phyloP scores from a whole-genome alignment of 2,113 vertebrate species.

The Chlorodrepanis virens region DNA sequence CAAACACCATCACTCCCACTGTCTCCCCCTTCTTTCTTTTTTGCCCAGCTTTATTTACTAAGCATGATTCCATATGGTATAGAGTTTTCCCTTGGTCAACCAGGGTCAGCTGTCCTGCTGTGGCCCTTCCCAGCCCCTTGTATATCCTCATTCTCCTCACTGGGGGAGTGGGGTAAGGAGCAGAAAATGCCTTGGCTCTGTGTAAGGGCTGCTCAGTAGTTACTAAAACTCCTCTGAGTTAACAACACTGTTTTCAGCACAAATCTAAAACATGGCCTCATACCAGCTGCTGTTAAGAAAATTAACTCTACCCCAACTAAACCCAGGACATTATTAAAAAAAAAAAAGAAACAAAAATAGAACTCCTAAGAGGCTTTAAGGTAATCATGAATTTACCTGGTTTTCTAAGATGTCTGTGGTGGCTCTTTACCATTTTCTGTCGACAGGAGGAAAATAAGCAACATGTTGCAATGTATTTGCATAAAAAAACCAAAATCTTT shows the following conservation, averaged over 20 bases:
- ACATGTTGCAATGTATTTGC: background rate
- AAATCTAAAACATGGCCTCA: background rate
- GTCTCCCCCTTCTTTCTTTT: background rate
- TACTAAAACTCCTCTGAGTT: background rate
- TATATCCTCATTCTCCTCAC: fast-evolving
- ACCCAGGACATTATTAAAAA: fast-evolving
- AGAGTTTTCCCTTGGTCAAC: background rate
- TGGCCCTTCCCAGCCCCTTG: background rate
- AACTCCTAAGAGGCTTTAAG: background rate
- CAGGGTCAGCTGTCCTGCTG: background rate
- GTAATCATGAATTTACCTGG: background rate
- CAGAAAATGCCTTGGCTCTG: background rate
- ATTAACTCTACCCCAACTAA: background rate
- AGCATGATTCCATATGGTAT: fast-evolving
- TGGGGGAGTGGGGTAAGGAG: fast-evolving
- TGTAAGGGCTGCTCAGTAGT: background rate
- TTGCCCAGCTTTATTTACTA: background rate
- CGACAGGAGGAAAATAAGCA: background rate
- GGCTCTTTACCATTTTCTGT: background rate
- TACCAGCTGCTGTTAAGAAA: background rate
- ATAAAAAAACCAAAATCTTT: background rate
- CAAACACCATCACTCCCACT: background rate
- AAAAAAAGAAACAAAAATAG: background rate
- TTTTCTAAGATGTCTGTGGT: background rate
- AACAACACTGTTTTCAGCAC: background rate